These are phyloP conservation scores for Anastrepha obliqua DNA, from an alignment of 1,140 invertebrate species.

Conservation along the genomic window DNA sequence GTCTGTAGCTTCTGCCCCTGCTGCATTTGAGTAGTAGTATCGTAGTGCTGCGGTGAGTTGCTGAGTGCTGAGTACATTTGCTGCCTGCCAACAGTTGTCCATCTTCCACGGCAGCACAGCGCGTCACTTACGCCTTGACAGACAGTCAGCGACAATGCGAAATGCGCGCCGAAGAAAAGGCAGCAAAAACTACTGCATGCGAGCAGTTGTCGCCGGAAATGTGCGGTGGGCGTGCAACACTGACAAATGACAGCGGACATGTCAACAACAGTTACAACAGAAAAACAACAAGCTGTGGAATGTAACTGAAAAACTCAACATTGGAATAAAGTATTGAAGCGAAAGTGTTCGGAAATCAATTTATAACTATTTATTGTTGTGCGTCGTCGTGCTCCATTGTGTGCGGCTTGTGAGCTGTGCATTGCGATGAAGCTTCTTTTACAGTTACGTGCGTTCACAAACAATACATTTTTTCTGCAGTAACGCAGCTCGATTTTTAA, in stretches of 20 bases:
- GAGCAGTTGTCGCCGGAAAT: not conserved
- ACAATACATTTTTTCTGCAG: not conserved
- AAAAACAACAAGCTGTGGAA: not conserved
- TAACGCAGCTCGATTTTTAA: conserved; percentile 17
- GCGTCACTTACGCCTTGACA: conserved; percentile 11
- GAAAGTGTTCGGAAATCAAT: conserved; percentile 53
- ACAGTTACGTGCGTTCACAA: not conserved
- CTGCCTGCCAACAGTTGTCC: conserved; percentile 20
- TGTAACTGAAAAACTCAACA: not conserved
- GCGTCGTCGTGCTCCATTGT: not conserved
- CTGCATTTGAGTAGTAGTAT: too few species aligned
- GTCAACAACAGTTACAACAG: conserved; percentile 33
- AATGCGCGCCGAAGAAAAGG: not conserved
- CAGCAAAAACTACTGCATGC: not conserved
- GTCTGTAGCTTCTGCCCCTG: too few species aligned
- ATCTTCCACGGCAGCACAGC: conserved; percentile 1
- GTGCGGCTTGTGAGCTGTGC: too few species aligned
- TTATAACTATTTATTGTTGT: conserved; percentile 42
- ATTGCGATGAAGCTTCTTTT: not conserved
- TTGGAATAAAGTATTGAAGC: not conserved
- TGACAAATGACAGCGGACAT: conserved; percentile 40
- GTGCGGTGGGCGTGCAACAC: not conserved
- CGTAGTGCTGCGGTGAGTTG: too few species aligned
- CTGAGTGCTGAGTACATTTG: not conserved
- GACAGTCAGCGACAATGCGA: not conserved